phyloP scores from a whole-genome alignment of 2,888 invertebrate species.

The Rhyacophila evoluta region DNA sequence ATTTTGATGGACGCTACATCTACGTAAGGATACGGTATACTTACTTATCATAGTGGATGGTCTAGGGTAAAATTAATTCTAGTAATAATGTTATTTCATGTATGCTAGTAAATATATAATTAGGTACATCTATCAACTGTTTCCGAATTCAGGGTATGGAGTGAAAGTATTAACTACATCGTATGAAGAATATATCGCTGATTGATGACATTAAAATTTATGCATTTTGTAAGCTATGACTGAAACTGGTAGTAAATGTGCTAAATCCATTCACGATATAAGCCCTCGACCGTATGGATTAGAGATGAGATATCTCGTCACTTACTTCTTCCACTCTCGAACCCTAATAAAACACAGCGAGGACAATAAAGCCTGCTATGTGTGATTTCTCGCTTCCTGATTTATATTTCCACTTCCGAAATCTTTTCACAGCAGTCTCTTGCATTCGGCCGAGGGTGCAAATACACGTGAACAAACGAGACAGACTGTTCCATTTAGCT shows the following conservation, averaged over 20 bases:
- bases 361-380: conserved; percentile 42
- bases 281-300: neutral
- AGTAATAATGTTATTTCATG: too few species aligned
- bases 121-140: too few species aligned
- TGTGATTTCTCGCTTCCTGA: conserved; percentile 41
- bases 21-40: too few species aligned
- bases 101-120: too few species aligned
- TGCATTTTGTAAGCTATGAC: neutral
- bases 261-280: neutral
- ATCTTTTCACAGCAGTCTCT: neutral
- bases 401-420: conserved; percentile 35
- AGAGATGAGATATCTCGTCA: conserved; percentile 18
- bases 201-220: too few species aligned
- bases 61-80: too few species aligned
- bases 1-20: too few species aligned
- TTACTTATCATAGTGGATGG: too few species aligned
- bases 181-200: too few species aligned
- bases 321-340: conserved; percentile 3
- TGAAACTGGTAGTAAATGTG: neutral
- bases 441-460: neutral
- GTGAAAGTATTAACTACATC: too few species aligned
- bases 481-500: neutral
- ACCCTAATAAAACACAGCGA: conserved; percentile 36
- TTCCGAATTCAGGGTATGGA: too few species aligned
- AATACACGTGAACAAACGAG: neutral